Base-by-base conservation (phyloP, 2,797 vertebrate genomes). In the Lycodopsis pacificus region DNA sequence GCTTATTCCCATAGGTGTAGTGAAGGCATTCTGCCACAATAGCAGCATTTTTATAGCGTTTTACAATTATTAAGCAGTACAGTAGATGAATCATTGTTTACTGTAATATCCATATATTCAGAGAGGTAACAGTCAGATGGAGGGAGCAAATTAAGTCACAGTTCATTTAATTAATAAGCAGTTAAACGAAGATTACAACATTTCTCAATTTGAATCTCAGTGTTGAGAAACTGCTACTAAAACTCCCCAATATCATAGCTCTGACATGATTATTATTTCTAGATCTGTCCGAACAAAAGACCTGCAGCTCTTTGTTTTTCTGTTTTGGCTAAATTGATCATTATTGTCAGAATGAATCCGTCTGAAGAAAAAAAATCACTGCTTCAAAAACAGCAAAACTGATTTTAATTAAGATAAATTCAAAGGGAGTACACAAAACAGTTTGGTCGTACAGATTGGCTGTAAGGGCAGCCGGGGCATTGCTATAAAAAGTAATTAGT, bases 381-480 rank as follows among this genome's bases (percentile, higher is more conserved):
- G n/a, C n/a, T 57, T 25, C 46, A 61, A 76, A 76, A 71, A 57
- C 11, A 46, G n/a, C 3, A 15, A 49, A 34, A 27, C 25, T 25
- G 25, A 73, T 70, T 76, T 62, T 6, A 64, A 65, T 44, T 51
- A 40, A 56, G n/a, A 56, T 1, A 25, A 85, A 89, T 69, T 84
- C 71, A 78, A 53, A 17, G 7, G 2, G 8, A 76, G 22, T 54
- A 68, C 22, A 34, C 12, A 9, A 44, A 3, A 32, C 49, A 27
- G 7, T 32, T 22, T 70, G 10, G 30, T 19, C 44, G 15, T 14
- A 70, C 70, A 69, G 32, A 71, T 84, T 84, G 65, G 46, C 27
- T 76, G 22, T 49, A 19, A 73, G 27, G 27, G 76, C 66, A 80
- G 66, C 34, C 30, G 42, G 56, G 42, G 40, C 62, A 53, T 65